These are phyloP conservation scores for Acrobasis suavella DNA, from an alignment of 2,888 invertebrate genomes.

Conservation along the genomic window DNA sequence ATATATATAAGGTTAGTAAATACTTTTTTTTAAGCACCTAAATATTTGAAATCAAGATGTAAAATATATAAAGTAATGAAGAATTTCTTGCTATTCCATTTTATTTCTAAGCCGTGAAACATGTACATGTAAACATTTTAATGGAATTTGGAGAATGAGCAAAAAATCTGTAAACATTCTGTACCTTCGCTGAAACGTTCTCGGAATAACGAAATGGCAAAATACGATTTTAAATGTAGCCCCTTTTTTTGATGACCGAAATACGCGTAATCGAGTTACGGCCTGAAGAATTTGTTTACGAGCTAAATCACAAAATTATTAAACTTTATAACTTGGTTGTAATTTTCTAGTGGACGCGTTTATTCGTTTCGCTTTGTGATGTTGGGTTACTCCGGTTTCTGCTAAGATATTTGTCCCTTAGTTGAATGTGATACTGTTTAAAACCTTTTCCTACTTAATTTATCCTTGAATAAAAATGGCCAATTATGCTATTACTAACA, in stretches of 20 bases:
- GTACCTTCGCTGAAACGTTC: slow-evolving; percentile 2
- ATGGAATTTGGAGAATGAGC: slow-evolving; percentile 9
- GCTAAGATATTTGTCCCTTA: not conserved
- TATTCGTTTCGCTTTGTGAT: slow-evolving; percentile 27
- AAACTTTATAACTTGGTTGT: slow-evolving; percentile 39
- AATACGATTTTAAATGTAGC: slow-evolving; percentile 10
- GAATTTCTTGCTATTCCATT: not conserved
- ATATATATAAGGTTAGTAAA: too few relatives aligned
- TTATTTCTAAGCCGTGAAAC: not conserved
- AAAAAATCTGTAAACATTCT: not conserved
- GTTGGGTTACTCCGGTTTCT: not conserved
- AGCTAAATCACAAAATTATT: slow-evolving; percentile 42
- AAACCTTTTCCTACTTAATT: not conserved
- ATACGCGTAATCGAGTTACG: slow-evolving; percentile 33
- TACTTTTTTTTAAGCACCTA: too few relatives aligned
- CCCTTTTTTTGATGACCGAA: slow-evolving; percentile 26
- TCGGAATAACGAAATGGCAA: slow-evolving; percentile 1
- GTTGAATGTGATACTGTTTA: not conserved
- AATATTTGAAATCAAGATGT: not conserved
- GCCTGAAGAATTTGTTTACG: slow-evolving; percentile 32
- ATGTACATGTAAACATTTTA: not conserved
- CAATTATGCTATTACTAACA: too few relatives aligned
- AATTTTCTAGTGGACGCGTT: slow-evolving; percentile 35
- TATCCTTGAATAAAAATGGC: too few relatives aligned
- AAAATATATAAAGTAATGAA: not conserved